These are phyloP conservation scores for Aphelenchoides fujianensis DNA, from an alignment of 1,140 invertebrate genomes.

Conservation along the genomic window DNA sequence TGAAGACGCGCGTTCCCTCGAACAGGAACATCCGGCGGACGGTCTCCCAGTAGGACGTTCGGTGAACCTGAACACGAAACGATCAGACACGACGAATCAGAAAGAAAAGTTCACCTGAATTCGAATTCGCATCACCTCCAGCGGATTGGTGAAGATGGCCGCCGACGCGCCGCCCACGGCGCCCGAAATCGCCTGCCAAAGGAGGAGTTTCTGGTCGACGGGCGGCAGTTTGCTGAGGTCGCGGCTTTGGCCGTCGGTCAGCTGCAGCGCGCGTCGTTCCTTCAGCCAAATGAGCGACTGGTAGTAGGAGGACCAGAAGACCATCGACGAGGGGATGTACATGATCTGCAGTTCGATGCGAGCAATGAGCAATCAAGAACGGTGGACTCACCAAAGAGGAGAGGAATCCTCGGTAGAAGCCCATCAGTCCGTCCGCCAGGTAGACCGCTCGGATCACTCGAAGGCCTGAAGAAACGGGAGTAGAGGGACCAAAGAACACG, in stretches of 20 bases:
- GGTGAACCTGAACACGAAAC: slow-evolving; percentile 50
- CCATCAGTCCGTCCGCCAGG: slow-evolving; percentile 44
- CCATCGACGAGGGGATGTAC: slow-evolving; percentile 60
- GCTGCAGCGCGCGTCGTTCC: slow-evolving; percentile 16
- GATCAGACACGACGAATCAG: slow-evolving; percentile 24
- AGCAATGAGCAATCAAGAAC: too few relatives aligned
- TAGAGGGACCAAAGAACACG: too few relatives aligned
- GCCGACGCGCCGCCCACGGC: slow-evolving; percentile 52
- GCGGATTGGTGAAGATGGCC: slow-evolving; percentile 57
- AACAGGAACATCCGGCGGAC: slow-evolving; percentile 43
- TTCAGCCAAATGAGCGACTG: slow-evolving; percentile 29
- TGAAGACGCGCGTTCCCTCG: slow-evolving; percentile 55
- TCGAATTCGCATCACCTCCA: slow-evolving; percentile 57
- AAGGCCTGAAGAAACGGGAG: too few relatives aligned
- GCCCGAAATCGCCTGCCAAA: slow-evolving; percentile 56
- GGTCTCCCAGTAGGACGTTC: slow-evolving; percentile 56
- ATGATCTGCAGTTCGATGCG: too few relatives aligned
- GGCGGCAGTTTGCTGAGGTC: slow-evolving; percentile 11
- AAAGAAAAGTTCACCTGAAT: slow-evolving; percentile 48
- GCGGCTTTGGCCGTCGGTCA: slow-evolving; percentile 25
- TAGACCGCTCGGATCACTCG: slow-evolving; percentile 52
- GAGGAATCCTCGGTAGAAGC: slow-evolving; percentile 54
- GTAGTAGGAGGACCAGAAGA: slow-evolving; percentile 60
- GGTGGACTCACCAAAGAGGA: too few relatives aligned
- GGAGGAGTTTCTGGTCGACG: slow-evolving; percentile 45